Conservation (phyloP, 2,888 invertebrate species). For the Sicus ferrugineus region DNA sequence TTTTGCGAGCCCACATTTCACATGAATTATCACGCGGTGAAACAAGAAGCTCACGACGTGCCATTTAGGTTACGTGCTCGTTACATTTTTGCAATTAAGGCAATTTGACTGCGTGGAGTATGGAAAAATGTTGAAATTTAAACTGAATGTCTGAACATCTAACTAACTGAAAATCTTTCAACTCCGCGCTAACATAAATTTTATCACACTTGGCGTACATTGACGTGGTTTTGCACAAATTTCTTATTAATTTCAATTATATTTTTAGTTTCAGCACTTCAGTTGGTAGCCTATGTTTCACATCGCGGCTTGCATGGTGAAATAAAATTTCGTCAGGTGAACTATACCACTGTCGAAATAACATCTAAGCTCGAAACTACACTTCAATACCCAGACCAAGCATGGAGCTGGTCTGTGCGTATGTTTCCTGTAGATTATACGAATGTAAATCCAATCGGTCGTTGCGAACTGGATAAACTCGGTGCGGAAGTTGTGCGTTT, state of each 20-base stretch:
- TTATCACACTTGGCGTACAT: too few species aligned
- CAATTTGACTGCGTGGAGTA: too few species aligned
- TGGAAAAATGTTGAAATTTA: too few species aligned
- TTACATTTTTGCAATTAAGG: too few species aligned
- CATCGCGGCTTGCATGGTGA: conserved; percentile 83
- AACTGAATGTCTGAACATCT: too few species aligned
- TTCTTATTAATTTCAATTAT: background rate
- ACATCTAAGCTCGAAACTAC: conserved; percentile 75
- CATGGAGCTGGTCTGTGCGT: conserved; percentile 84
- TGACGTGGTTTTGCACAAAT: too few species aligned
- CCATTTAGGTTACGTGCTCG: too few species aligned
- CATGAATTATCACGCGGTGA: too few species aligned
- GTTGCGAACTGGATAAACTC: conserved; percentile 67
- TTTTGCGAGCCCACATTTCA: too few species aligned
- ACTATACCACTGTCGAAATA: conserved; percentile 70
- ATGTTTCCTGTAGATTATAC: conserved; percentile 86
- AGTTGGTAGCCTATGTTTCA: conserved; percentile 77
- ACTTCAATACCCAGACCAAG: conserved; percentile 78
- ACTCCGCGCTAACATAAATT: too few species aligned
- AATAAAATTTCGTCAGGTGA: conserved; percentile 73
- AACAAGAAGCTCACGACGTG: too few species aligned
- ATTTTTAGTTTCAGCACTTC: conserved; percentile 56
- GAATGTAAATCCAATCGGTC: conserved; percentile 66
- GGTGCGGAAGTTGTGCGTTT: conserved; percentile 71
- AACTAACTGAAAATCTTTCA: too few species aligned